Base-by-base conservation (phyloP, 2,797 vertebrate species). In the Crax fasciolata region DNA sequence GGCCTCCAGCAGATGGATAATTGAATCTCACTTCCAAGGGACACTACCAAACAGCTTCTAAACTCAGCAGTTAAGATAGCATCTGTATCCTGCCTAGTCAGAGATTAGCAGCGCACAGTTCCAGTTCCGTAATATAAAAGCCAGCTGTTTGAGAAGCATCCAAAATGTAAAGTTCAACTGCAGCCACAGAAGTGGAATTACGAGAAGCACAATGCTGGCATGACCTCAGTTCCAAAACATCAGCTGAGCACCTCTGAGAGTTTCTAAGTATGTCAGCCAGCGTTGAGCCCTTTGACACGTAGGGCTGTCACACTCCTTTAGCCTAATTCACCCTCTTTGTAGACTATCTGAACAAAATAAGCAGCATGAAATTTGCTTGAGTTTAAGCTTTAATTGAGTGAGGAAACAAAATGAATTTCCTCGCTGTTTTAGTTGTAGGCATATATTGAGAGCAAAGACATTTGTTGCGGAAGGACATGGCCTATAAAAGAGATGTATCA, bases 381-480 rank as follows among this genome's bases (percentile, higher is more conserved):
- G 9, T 80, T 95, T 58, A 92, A 96, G 81, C 65, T 91, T 94
- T 51, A 81, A 28, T 19, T 52, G 23, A 88, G 10, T n/a, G 18
- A 73, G 48, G 59, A 84, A 94, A 91, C 35, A 71, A 59, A 91
- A 78, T 44, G 15, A 78, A 86, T 51, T 76, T 88, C 32, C 41
- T 79, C 20, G 43, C 70, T 84, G 20, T 73, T 93, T 90, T 76
- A 84, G 74, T 23, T 39, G 68, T 0, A 81, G 46, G 41, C 39
- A 9, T 16, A n/a, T 28, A 13, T 85, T 66, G 49, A 91, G 6
- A 83, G 25, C 35, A 85, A 91, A 87, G 62, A 35, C 8, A 75
- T 54, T 62, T 72, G 19, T 48, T 87, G 51, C 28, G 46, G 85
- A 94, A 27, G 11, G 24, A 39, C 14, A 81, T 17, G 11, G 49